These are phyloP conservation scores for Megalopta genalis DNA, from an alignment of 1,140 invertebrate species.

Conservation along the genomic window DNA sequence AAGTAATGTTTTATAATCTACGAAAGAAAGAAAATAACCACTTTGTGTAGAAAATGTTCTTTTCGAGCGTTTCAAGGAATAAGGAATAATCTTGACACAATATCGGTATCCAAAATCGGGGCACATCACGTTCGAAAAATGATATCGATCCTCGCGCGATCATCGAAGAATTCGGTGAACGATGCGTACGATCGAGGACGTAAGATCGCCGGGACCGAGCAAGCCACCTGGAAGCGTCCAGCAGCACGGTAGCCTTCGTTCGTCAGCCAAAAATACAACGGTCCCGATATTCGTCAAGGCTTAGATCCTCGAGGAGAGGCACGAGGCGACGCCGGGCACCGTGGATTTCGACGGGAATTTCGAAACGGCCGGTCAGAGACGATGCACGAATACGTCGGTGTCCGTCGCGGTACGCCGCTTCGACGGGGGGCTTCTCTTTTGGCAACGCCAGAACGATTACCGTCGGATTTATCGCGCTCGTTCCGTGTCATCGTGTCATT, in stretches of 20 bases:
- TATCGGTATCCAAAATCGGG: no score
- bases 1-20: no score
- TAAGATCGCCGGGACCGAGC: no score
- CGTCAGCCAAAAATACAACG: background rate
- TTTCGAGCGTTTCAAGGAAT: no score
- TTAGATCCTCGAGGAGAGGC: background rate
- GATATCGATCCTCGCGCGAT: background rate
- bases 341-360: conserved; percentile 12
- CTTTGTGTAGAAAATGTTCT: no score
- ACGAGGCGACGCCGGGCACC: background rate
- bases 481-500: conserved; percentile 55
- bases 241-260: background rate
- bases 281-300: background rate
- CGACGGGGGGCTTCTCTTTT: conserved; percentile 32
- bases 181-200: background rate
- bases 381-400: conserved; percentile 27
- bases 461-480: conserved; percentile 49
- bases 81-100: no score
- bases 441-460: conserved; percentile 52
- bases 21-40: no score
- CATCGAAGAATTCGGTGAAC: background rate
- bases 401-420: background rate
- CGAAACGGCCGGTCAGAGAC: conserved; percentile 33
- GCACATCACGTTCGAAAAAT: no score
- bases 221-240: no score